Evolutionary conservation across 2,888 invertebrate genomes (phyloP), one percentile per base, ranked within the genome.

Genomic region (Aromia moschata): DNA sequence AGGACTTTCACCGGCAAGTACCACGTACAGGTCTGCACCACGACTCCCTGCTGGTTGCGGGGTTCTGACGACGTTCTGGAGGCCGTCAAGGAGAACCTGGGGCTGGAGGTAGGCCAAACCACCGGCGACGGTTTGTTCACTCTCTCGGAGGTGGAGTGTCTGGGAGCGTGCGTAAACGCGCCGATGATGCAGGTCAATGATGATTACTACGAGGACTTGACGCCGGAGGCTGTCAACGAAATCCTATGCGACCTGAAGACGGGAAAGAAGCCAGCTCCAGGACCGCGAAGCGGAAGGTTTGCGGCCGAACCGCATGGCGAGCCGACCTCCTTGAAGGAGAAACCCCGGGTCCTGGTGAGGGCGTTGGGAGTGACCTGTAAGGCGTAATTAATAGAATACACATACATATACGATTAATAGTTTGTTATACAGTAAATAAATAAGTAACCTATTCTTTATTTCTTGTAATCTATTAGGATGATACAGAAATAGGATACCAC

Each of bases 81-180:
- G 43, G 86, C 91, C 1, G 87, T 76, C 10, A 77, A 82, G 74
- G 77, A 79, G 65, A 81, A 82, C 60, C 80, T 92, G 37, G 84
- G 85, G 40, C 87, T 92, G 70, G 83, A 86, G 64, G 86, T 88
- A 16, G 95, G 95, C 1, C 89, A 90, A 70, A 94, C 91, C 14
- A 91, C 93, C 0, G 80, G 83, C 44, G 94, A 96, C 79, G 91
- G 90, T 20, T 86, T 92, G 79, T 99, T 99, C 82, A 94, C 98
- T 0, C 80, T 99, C 41, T 92, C 92, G 10, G 98, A 99, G 85
- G 98, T 98, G 11, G 99, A 99, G 82, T 99, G 99, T 77, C 86
- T 99, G 15, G 99, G 99, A 36, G 99, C 99, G n/a, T 99, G 99
- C 75, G 98, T 98, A 9, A 99, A 99, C 82, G 99, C 99, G 2